Conservation (phyloP, 2,797 vertebrate genomes). For the Pipistrellus kuhlii region DNA sequence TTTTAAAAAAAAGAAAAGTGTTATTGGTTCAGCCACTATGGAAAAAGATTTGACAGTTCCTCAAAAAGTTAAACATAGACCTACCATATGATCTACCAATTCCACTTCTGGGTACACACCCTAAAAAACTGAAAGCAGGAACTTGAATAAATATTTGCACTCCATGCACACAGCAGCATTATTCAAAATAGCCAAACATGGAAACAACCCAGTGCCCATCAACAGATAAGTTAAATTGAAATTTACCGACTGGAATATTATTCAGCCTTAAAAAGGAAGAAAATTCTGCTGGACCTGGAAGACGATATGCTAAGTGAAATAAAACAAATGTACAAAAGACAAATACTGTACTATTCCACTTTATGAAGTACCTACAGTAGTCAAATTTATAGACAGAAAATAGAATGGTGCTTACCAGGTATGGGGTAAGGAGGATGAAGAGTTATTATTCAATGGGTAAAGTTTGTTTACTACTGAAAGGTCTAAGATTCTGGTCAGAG, state of each 20-base stretch:
- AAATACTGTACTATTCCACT: not conserved
- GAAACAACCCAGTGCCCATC: not conserved
- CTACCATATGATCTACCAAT: not conserved
- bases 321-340: not conserved
- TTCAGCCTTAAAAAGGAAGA: not conserved
- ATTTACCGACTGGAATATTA: not conserved
- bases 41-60: conserved; percentile 6
- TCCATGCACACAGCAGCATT: not conserved
- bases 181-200: not conserved
- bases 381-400: not conserved
- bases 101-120: not conserved
- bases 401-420: not conserved
- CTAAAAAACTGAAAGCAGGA: not conserved
- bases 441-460: not conserved
- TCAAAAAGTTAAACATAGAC: not conserved
- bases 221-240: not conserved
- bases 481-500: not conserved
- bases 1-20: not conserved
- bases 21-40: not conserved
- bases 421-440: not conserved
- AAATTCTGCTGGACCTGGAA: not conserved
- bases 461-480: not conserved
- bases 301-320: not conserved
- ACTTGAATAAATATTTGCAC: not conserved
- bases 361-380: not conserved